Conservation (phyloP, 35 echinoderm and acorn worm genomes). For the Lytechinus variegatus region DNA sequence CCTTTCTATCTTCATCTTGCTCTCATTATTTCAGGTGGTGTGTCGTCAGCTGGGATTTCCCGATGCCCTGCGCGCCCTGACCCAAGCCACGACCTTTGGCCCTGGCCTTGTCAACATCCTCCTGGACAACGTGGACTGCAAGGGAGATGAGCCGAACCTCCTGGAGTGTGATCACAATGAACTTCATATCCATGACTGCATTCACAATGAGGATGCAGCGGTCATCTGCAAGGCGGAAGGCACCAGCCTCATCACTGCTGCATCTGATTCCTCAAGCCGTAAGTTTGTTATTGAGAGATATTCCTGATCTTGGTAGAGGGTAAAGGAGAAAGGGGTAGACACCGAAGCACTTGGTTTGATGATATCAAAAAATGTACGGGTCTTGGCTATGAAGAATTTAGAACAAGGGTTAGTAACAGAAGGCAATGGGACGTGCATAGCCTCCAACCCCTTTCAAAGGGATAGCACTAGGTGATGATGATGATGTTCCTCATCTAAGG, state of each 20-base stretch:
- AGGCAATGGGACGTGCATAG: too few relatives aligned
- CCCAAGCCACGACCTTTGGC: slow-evolving; percentile 6
- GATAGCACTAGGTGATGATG: too few relatives aligned
- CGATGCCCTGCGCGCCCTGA: not conserved
- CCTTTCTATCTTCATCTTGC: not conserved
- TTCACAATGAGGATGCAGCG: slow-evolving; percentile 30
- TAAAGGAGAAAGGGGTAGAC: too few relatives aligned
- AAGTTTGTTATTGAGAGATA: not conserved
- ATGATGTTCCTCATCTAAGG: too few relatives aligned
- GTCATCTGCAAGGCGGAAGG: slow-evolving; percentile 42
- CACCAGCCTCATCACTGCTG: not conserved
- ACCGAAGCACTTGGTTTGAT: too few relatives aligned
- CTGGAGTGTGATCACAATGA: slow-evolving; percentile 47
- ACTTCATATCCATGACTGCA: slow-evolving; percentile 49
- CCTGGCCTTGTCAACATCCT: slow-evolving; percentile 36
- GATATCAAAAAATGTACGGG: too few relatives aligned
- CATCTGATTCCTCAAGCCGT: not conserved
- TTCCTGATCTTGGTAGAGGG: too few relatives aligned
- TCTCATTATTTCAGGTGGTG: not conserved
- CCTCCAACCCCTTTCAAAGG: too few relatives aligned
- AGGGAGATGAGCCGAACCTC: slow-evolving; percentile 54
- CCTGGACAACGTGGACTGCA: slow-evolving; percentile 54
- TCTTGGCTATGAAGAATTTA: too few relatives aligned
- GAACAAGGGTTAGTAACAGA: too few relatives aligned
- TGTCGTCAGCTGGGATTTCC: slow-evolving; percentile 44